These are phyloP conservation scores for Falcunculus frontatus DNA, from an alignment of 2,113 vertebrate genomes.

Conservation along the genomic window DNA sequence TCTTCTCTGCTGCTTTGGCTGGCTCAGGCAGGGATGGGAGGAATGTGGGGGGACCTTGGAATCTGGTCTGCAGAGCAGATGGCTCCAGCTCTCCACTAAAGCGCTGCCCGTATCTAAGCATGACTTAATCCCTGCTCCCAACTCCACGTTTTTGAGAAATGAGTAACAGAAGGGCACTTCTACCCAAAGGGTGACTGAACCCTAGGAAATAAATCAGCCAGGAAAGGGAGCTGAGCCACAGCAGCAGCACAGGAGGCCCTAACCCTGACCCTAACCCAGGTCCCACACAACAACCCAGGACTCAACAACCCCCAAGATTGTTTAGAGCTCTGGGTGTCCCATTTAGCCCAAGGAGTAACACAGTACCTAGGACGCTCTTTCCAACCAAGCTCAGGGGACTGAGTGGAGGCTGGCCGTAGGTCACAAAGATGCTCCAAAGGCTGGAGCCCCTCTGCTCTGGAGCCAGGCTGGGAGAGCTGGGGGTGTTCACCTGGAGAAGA, in stretches of 20 bases:
- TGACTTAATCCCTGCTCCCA: not conserved
- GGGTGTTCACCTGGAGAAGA: not conserved
- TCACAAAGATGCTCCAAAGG: not conserved
- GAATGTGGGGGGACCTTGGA: not conserved
- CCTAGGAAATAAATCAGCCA: not conserved
- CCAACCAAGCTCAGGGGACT: not conserved
- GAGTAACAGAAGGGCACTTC: not conserved
- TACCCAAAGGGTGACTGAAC: not conserved
- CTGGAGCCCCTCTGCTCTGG: not conserved
- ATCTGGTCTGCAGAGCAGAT: not conserved
- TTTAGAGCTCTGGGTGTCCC: not conserved
- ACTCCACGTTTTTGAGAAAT: fast-evolving
- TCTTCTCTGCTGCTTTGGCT: not conserved
- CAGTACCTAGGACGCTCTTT: not conserved
- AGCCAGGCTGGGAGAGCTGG: not conserved
- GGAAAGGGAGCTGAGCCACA: not conserved
- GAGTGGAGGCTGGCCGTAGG: not conserved
- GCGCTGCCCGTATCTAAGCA: not conserved
- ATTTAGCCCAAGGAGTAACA: too few species aligned
- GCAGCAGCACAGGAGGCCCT: not conserved
- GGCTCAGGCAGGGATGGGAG: not conserved
- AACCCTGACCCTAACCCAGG: too few species aligned
- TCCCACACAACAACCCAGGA: too few species aligned
- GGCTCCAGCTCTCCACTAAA: not conserved
- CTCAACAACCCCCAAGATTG: fast-evolving